Conservation (phyloP, 35 echinoderm and acorn worm genomes). For the Strongylocentrotus purpuratus region DNA sequence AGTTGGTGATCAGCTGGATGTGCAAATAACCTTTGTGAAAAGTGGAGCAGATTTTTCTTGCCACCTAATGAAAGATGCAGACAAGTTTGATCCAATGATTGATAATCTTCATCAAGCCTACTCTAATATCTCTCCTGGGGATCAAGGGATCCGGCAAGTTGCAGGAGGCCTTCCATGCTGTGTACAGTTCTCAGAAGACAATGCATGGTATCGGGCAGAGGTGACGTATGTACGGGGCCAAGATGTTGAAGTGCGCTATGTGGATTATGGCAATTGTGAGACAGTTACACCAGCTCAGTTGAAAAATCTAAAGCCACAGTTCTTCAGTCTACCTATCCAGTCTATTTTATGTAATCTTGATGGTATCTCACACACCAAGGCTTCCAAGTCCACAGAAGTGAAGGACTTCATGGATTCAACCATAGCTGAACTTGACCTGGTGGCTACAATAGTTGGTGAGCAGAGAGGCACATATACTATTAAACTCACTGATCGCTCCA, state of each 20-base stretch:
- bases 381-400: slow-evolving; percentile 28
- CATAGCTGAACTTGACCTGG: slow-evolving; percentile 29
- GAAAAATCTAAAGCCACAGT: slow-evolving; percentile 60
- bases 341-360: slow-evolving; percentile 70
- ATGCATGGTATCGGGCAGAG: slow-evolving; percentile 76
- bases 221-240: slow-evolving; percentile 46
- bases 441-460: not conserved
- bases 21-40: slow-evolving; percentile 64
- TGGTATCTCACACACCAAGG: slow-evolving; percentile 35
- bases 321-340: slow-evolving; percentile 66
- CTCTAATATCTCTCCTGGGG: slow-evolving; percentile 43
- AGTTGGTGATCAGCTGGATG: slow-evolving; percentile 43
- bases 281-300: slow-evolving; percentile 53
- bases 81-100: slow-evolving; percentile 71
- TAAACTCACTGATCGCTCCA: not conserved
- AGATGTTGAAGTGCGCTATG: slow-evolving; percentile 65
- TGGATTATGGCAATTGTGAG: slow-evolving; percentile 89
- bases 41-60: slow-evolving; percentile 64
- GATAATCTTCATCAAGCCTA: slow-evolving; percentile 62
- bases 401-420: slow-evolving; percentile 47
- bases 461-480: not conserved
- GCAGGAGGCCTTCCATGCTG: slow-evolving; percentile 66
- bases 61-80: slow-evolving; percentile 68
- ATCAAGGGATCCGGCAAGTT: slow-evolving; percentile 27
- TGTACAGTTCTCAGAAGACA: slow-evolving; percentile 80